Conservation (phyloP, 35 echinoderm and acorn worm genomes). For the Heliocidaris erythrogramma region DNA sequence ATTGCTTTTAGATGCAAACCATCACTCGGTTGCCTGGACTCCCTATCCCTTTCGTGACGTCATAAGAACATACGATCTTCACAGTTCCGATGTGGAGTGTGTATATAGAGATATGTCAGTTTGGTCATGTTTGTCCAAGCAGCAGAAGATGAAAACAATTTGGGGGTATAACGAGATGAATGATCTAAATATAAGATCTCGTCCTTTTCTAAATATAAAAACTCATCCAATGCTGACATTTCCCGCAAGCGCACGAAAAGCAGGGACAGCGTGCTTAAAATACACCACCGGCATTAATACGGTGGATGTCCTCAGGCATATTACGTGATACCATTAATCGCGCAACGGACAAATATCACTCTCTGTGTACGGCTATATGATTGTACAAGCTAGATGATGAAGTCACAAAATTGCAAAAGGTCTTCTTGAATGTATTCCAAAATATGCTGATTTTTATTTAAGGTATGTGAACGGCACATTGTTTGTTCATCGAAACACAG, state of each 20-base stretch:
- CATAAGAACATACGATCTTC: background rate
- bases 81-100: background rate
- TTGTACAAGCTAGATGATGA: background rate
- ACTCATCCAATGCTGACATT: background rate
- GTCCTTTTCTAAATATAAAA: background rate
- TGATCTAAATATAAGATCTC: constrained; percentile 26
- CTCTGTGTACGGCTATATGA: background rate
- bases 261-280: background rate
- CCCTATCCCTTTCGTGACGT: background rate
- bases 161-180: constrained; percentile 2
- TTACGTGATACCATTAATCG: background rate
- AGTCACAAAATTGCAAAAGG: background rate
- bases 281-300: background rate
- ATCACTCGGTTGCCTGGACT: background rate
- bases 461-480: too few relatives aligned
- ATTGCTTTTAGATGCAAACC: background rate
- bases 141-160: constrained; percentile 21
- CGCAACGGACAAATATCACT: background rate
- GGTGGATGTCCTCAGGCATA: background rate
- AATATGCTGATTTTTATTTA: background rate
- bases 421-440: background rate
- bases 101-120: background rate
- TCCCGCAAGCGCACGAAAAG: background rate
- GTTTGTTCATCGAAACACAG: too few relatives aligned
- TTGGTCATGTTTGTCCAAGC: background rate